Conservation (phyloP, 2,113 vertebrate species). For the Aythya baeri region DNA sequence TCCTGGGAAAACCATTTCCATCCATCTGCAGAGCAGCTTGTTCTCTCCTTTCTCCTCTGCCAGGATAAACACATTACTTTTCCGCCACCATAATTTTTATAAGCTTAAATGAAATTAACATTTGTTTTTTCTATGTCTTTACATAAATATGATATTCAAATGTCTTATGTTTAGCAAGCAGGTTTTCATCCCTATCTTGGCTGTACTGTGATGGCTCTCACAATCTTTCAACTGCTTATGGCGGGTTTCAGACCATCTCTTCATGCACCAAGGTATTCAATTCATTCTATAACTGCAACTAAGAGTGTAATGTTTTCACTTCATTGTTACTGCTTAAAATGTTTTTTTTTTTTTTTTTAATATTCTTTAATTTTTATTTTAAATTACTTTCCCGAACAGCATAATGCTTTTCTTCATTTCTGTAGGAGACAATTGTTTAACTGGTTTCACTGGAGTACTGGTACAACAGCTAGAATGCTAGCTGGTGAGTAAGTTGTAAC, state of each 20-base stretch:
- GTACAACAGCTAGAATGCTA: conserved; percentile 82
- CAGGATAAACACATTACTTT: neutral
- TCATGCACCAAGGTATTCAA: conserved; percentile 79
- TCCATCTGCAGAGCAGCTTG: neutral
- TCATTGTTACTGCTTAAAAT: neutral
- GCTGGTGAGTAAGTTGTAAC: conserved; percentile 78
- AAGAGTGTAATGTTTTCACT: neutral
- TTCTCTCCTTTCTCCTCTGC: neutral
- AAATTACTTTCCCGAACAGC: neutral
- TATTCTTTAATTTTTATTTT: neutral
- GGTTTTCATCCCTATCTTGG: conserved; percentile 87
- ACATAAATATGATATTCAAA: neutral
- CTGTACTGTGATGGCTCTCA: conserved; percentile 79
- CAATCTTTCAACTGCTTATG: conserved; percentile 82
- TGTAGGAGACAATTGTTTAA: conserved; percentile 85
- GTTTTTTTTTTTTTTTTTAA: neutral
- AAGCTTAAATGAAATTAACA: neutral
- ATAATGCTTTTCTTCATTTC: conserved; percentile 18
- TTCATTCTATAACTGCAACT: no score
- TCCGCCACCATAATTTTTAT: neutral
- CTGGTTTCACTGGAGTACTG: conserved; percentile 84
- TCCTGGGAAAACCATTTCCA: neutral
- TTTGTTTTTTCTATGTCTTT: neutral
- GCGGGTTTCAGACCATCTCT: conserved; percentile 82
- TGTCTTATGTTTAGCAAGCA: conserved; percentile 77